A percentile compares a stretch with the other conserved stretches of the same genome.
phyloP scores from a whole-genome alignment of 2,113 vertebrate genomes.

The Cololabis saira region DNA sequence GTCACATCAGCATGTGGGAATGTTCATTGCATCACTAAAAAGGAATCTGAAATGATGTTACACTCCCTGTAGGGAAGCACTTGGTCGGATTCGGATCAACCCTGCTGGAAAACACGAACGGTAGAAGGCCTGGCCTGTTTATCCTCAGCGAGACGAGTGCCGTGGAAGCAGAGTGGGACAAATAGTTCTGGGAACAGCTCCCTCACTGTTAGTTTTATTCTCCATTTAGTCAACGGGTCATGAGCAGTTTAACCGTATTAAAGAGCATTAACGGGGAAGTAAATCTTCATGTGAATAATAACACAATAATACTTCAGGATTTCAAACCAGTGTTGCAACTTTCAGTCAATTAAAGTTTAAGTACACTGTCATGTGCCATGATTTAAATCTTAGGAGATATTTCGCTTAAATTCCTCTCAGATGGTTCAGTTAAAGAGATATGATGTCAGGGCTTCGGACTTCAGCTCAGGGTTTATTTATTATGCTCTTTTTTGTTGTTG shows the following conservation, averaged over 20 bases:
- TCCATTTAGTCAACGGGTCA: neutral
- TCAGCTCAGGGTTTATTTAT: no score
- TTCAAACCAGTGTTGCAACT: no score
- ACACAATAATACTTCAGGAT: no score
- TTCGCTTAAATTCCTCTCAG: no score
- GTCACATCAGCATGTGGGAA: constrained; percentile 56
- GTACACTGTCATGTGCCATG: no score
- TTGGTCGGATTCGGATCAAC: constrained; percentile 32
- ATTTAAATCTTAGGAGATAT: no score
- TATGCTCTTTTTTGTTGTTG: no score
- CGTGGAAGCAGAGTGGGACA: constrained; percentile 24
- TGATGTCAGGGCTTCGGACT: no score
- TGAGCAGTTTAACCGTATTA: neutral
- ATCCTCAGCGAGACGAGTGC: constrained; percentile 20
- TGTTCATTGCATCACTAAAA: constrained; percentile 58
- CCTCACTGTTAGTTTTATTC: constrained; percentile 23
- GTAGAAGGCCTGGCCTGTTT: constrained; percentile 27
- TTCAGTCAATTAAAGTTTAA: no score
- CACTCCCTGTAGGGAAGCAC: constrained; percentile 57
- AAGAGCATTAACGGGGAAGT: neutral
- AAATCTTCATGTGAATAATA: neutral
- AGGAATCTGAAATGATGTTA: constrained; percentile 64
- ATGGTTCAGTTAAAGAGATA: no score
- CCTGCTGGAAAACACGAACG: constrained; percentile 27
- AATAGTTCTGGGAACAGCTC: constrained; percentile 33